Evolutionary conservation across 2,797 vertebrate genomes (phyloP).

Genomic region (Syngnathus rostellatus): DNA sequence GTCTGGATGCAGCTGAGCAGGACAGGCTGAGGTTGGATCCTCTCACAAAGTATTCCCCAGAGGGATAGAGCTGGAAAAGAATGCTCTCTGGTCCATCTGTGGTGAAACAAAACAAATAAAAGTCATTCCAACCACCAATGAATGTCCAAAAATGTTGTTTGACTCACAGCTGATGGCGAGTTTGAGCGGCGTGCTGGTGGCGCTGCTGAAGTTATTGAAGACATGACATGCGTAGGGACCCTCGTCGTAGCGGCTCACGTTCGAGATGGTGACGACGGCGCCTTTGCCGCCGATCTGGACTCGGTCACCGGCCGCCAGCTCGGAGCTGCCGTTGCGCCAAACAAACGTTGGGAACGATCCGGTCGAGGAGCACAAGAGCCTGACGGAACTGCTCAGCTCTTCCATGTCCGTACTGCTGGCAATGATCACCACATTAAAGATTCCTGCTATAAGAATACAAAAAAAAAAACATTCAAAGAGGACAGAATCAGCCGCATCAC

Average conservation of each 20-base stretch:
- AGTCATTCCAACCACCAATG: background rate
- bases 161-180: slow-evolving; percentile 23
- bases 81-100: slow-evolving; percentile 3
- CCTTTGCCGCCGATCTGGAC: slow-evolving; percentile 29
- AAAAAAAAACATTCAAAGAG: too few relatives aligned
- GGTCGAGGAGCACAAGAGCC: slow-evolving; percentile 41
- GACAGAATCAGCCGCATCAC: too few relatives aligned
- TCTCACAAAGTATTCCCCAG: slow-evolving; percentile 1
- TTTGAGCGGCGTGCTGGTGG: slow-evolving; percentile 25
- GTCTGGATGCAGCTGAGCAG: slow-evolving; percentile 6
- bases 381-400: slow-evolving; percentile 40
- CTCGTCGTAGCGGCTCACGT: slow-evolving; percentile 37
- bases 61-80: background rate
- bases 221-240: slow-evolving; percentile 52
- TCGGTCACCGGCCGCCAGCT: slow-evolving; percentile 20
- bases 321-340: slow-evolving; percentile 48
- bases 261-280: slow-evolving; percentile 36
- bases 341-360: slow-evolving; percentile 32
- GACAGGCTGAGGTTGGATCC: slow-evolving; percentile 9
- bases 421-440: slow-evolving; percentile 25
- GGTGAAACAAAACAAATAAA: background rate
- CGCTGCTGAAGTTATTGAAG: slow-evolving; percentile 41
- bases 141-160: background rate
- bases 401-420: slow-evolving; percentile 28
- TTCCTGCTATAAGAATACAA: slow-evolving; percentile 22